Evolutionary conservation across 2,797 vertebrate species (phyloP), one percentile per base, ranked within the genome.

Genomic region (Tokudaia muenninki): DNA sequence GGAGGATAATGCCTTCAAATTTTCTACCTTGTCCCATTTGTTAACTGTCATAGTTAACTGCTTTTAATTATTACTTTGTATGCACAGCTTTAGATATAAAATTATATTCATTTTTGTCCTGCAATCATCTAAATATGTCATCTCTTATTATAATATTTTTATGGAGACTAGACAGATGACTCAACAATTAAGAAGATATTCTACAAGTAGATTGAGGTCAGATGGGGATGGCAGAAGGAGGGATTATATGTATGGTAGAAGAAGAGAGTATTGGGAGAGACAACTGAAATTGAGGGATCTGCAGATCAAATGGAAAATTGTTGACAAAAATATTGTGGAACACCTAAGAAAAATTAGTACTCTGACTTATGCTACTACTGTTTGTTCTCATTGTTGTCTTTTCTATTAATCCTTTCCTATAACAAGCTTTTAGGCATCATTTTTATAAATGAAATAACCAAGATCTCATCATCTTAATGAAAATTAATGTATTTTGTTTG

Each of bases 21-120:
- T 0, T 4, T 10, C 3, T 29, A n/a, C 2, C 37, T 77, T 87
- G 57, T 84, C 1, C 12, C 37, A 11, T 41, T 61, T 37, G 55
- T 10, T 37, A 8, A 59, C 17, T 47, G 75, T 87, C 70, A 74
- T 50, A n/a, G 4, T 50, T 77, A 24, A 81, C 5, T 47, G 34
- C 17, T 91, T 87, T 92, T 37, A 79, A 57, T 67, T 79, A 74
- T 78, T 90, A 84, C 8, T 59, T 61, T 11, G 94, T 70, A 80
- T 59, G 0, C 63, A 21, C 41, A 74, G 24, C 72, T 88, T 92
- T 9, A 52, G 19, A 24, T 59, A 41, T 1, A 1, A 12, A 86
- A 21, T 29, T 83, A 82, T 8, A 83, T 31, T 41, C 9, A 65
- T 65, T 65, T 65, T 47, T 63, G 29, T 83, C 24, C 13, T 63